Base-by-base conservation (phyloP, 30 jellyfish, hydroid and myxozoan species). In the Hydractinia symbiolongicarpus region DNA sequence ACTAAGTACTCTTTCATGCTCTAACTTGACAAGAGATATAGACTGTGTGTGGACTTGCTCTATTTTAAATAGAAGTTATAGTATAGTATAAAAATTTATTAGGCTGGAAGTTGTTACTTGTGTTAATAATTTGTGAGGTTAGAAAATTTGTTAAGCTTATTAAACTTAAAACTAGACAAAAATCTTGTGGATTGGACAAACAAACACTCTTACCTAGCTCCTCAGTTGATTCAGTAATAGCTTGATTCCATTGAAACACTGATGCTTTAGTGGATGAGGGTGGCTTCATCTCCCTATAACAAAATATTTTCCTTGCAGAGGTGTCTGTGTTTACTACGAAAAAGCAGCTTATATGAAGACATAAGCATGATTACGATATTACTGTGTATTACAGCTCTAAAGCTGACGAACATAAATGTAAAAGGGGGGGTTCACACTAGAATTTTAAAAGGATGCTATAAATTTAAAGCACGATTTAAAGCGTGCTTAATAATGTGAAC, bases 191-290 rank as follows among this genome's bases (percentile, higher is more conserved):
- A 73, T 73, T 73, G 76, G 40, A 9, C 15, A 13, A 10, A 9
- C 10, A 15, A 73, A 44, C 10, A 16, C 4, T 64, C 79, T 61
- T 85, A 86, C 97, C 97, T 71, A 90, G 77, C 75, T 84, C 84
- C 44, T 90, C 92, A 4, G 95, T 86, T 8, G 79, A 62, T 6
- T 83, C 54, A 49, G 96, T 78, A 9, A 91, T 66, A 21, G 95
- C 95, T 55, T 73, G 64, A 40, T 87, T 89, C 98, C 98, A 91
- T 64, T 91, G 95, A 61, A 75, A 91, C 13, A 91, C 96, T 0
- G 98, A 84, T 5, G 98, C 53, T 78, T 79, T 86, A 20, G 98
- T 82, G 6, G 95, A 86, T 0, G 73, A 72, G 5, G 97, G 97
- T 4, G 97, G 97, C 83, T 81, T 73, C 92, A 91, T 83, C 51